Conservation (phyloP, 2,797 vertebrate species). For the Fratercula arctica region DNA sequence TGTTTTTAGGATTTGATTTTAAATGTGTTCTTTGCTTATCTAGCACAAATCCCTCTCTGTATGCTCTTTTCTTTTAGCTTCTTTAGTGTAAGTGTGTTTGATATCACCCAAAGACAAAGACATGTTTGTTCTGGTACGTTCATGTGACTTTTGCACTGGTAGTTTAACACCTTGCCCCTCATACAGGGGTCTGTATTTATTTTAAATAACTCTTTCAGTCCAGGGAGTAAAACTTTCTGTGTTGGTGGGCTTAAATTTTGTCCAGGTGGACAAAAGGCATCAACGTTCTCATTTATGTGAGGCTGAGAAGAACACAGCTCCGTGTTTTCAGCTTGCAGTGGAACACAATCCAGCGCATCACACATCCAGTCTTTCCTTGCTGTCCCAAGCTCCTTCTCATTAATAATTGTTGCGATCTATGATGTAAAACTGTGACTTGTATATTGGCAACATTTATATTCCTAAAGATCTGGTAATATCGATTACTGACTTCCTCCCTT, state of each 20-base stretch:
- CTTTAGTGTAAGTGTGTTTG: not conserved
- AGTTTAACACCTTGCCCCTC: not conserved
- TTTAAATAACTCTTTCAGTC: not conserved
- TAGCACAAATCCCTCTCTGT: not conserved
- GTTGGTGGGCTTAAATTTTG: not conserved
- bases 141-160: not conserved
- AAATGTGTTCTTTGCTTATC: not conserved
- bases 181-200: accelerated
- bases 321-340: not conserved
- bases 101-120: not conserved
- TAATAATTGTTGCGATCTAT: not conserved
- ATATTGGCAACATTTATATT: not conserved
- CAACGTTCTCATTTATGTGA: not conserved
- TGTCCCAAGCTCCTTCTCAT: not conserved
- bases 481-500: not conserved
- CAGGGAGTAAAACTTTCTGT: not conserved
- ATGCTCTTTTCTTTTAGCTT: not conserved
- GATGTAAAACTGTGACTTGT: accelerated
- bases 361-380: not conserved
- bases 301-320: not conserved
- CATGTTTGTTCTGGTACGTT: not conserved
- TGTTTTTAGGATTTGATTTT: not conserved
- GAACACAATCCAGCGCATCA: no score
- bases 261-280: not conserved
- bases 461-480: accelerated